Percentiles rank a stretch among this genome's conserved stretches.
Evolutionary conservation across 1,140 invertebrate species (phyloP).

Genomic region (Trinorchestia longiramus): DNA sequence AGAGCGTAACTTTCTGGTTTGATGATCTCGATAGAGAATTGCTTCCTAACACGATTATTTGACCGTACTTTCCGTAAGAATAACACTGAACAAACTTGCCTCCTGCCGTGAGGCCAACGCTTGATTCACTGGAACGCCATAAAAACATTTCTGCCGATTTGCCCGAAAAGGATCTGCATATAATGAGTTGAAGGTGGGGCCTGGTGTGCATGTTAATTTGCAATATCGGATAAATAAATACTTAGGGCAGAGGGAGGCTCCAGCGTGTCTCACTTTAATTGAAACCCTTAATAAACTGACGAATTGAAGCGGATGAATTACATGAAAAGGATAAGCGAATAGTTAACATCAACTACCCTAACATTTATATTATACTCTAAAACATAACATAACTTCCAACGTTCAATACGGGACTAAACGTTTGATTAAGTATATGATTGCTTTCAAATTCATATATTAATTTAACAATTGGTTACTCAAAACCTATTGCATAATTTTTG

Average conservation of each 20-base stretch:
- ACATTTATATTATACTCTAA: too few species aligned
- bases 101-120: background rate
- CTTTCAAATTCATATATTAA: too few species aligned
- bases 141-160: constrained; percentile 12
- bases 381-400: too few species aligned
- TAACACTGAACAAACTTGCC: background rate
- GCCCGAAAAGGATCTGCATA: constrained; percentile 36
- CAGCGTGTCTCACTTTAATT: constrained; percentile 13
- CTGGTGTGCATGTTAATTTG: constrained; percentile 24
- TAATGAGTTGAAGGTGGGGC: background rate
- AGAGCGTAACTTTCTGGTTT: constrained; percentile 29
- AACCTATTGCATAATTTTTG: too few species aligned
- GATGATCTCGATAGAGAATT: background rate
- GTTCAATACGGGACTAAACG: too few species aligned
- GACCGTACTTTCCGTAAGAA: background rate
- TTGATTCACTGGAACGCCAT: background rate
- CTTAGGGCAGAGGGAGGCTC: background rate
- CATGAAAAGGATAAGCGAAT: too few species aligned
- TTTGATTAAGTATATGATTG: too few species aligned
- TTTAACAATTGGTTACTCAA: too few species aligned
- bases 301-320: too few species aligned
- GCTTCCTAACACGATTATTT: background rate
- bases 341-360: too few species aligned
- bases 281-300: too few species aligned
- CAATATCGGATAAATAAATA: constrained; percentile 1